phyloP scores from a whole-genome alignment of 1,140 invertebrate species.

The Lethrus apterus region DNA sequence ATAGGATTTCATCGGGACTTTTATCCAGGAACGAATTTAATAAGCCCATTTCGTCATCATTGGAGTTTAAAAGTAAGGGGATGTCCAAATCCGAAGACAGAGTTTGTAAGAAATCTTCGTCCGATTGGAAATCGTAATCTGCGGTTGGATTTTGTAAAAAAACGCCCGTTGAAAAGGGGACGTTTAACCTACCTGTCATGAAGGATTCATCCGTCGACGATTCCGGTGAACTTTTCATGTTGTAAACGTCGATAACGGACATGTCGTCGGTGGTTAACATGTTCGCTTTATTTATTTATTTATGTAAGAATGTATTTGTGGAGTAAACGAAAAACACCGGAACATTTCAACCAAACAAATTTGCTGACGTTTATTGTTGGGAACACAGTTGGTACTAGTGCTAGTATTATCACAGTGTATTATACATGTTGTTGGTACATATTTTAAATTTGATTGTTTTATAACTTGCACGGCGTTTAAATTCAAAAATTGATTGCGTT shows the following conservation, averaged over 20 bases:
- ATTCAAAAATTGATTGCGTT: too few relatives aligned
- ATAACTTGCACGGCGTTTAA: too few relatives aligned
- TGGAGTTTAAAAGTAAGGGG: conserved; percentile 31
- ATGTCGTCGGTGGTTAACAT: conserved; percentile 21
- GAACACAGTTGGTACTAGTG: not conserved
- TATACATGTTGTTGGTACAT: too few relatives aligned
- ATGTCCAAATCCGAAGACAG: conserved; percentile 35
- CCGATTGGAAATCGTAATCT: conserved; percentile 28
- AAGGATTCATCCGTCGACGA: conserved; percentile 29
- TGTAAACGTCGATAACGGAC: conserved; percentile 23
- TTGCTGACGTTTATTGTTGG: conserved; percentile 10
- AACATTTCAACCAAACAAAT: conserved; percentile 11
- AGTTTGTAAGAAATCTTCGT: conserved; percentile 36
- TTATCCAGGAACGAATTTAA: conserved; percentile 34
- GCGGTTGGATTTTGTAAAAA: too few relatives aligned
- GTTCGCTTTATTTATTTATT: conserved; percentile 8
- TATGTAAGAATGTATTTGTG: not conserved
- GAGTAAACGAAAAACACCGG: not conserved
- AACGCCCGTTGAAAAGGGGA: not conserved
- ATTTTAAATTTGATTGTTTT: too few relatives aligned
- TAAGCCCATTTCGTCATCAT: conserved; percentile 33
- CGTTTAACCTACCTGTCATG: conserved; percentile 24
- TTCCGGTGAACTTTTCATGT: conserved; percentile 32
- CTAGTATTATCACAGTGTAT: too few relatives aligned
- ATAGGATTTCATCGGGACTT: conserved; percentile 33